Base-by-base conservation (phyloP, 2,888 invertebrate genomes). In the Epinotia bilunana region DNA sequence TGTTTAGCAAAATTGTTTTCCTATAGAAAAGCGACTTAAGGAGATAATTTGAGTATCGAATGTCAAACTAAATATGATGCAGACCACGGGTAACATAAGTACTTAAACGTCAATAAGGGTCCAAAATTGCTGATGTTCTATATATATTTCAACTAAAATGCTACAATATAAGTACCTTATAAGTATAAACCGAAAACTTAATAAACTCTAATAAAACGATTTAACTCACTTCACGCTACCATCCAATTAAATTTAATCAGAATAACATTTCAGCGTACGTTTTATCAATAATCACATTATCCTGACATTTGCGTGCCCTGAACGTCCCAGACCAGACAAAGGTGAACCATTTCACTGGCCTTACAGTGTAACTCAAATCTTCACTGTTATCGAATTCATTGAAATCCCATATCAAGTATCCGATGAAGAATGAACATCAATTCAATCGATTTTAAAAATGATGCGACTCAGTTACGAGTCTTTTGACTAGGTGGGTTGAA, bases 301-400 rank as follows among this genome's bases (percentile, higher is more conserved):
- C 16, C 33, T 73, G 72, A 73, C 49, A 58, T 64, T 64, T 49
- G 18, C 6, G 49, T 60, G 69, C 16, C 63, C 69, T 23, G 20
- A 58, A 64, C 18, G 74, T n/a, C 74, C 74, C 69, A 70, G 74
- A 74, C 74, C 69, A 74, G 74, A 74, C 74, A 13, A 69, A 74
- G 68, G 62, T 73, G 69, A 68, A 58, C 53, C n/a, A 58, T 63
- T 69, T 23, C 20, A 60, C 46, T 46, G 49, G 46, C 53, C 23
- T 69, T 46, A 23, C 18, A 23, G 13, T 39, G 73, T 20, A 46
- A 69, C 62, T 62, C 9, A 43, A 67, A 3, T 65, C 46, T 68
- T 62, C 57, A 63, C 23, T 49, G 55, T 55, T 55, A 68, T 62
- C 53, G 39, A 39, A 64, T 72, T 67, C 53, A 4, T 67, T 23